Base-by-base conservation (phyloP, 2,113 vertebrate species). In the Amia ocellicauda region DNA sequence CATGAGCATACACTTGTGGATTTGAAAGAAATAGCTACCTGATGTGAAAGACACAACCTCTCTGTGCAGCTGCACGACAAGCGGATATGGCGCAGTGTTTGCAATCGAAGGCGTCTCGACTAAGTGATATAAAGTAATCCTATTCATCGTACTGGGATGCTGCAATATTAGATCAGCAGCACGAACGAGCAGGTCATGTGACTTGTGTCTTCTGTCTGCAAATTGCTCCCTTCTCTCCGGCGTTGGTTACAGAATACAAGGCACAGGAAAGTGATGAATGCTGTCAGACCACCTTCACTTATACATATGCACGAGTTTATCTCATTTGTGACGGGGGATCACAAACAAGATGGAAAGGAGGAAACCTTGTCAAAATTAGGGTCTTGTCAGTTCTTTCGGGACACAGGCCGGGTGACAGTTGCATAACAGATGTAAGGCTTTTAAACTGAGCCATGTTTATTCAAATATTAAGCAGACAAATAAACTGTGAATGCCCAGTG, bases 341-440 rank as follows among this genome's bases (percentile, higher is more conserved):
- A 65, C 58, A 0, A 54, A n/a, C 31, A 17, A 42, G 73, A 81
- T 75, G 42, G 74, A 78, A 72, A 75, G 77, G 62, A 69, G 73
- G 55, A 77, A 72, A 72, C 76, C 60, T 78, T 85, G 82, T 86
- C 86, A 86, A 63, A 24, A 63, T 41, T 5, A 40, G 58, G 71
- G 77, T 69, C 69, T 42, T 40, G 3, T 76, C 70, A 72, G 63
- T 54, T 4, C 59, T 73, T 73, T 70, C 66, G 73, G 75, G 68
- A 74, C 67, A 58, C 70, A 72, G 82, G 86, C 84, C 74, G 72
- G 66, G 68, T 75, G 78, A 73, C 85, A 80, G 70, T 60, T 74
- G 55, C 68, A 68, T 83, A 85, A 75, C 84, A 83, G 80, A 79
- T 83, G 64, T 80, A 76, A 72, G 75, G 74, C 36, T 27, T 47